phyloP scores from a whole-genome alignment of 2,113 vertebrate genomes.

The Eubucco bourcierii region DNA sequence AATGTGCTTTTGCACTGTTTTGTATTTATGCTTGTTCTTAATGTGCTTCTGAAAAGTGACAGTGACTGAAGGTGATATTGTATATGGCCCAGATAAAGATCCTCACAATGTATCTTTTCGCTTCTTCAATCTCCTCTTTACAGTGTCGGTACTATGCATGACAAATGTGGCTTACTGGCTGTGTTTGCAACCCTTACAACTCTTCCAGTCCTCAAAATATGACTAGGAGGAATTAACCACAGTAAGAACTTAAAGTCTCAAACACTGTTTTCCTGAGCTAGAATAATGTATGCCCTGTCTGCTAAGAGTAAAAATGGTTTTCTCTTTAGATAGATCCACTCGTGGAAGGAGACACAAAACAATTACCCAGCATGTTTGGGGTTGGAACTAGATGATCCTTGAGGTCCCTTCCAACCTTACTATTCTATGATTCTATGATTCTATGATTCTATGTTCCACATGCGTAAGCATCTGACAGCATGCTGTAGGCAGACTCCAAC shows the following conservation, averaged over 20 bases:
- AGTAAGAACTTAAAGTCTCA: not conserved
- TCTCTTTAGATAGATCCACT: not conserved
- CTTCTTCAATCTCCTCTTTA: not conserved
- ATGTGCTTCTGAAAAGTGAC: not conserved
- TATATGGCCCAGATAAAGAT: not conserved
- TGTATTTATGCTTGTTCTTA: not conserved
- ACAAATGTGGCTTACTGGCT: not conserved
- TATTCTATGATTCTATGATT: no score
- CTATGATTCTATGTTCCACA: no score
- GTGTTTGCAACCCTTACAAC: not conserved
- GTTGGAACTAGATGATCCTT: no score
- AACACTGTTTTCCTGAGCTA: not conserved
- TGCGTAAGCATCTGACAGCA: conserved; percentile 8
- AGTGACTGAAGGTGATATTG: not conserved
- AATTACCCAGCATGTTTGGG: accelerated
- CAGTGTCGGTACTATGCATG: not conserved
- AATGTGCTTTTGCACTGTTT: not conserved
- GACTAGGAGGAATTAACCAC: not conserved
- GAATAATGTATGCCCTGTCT: not conserved
- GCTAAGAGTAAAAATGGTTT: not conserved
- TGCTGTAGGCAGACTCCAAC: not conserved
- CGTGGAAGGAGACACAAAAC: not conserved
- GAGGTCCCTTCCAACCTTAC: no score
- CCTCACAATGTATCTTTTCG: not conserved
- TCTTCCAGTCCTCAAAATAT: not conserved